Evolutionary conservation across 2,888 invertebrate species (phyloP).

Genomic region (Beris morrisii): DNA sequence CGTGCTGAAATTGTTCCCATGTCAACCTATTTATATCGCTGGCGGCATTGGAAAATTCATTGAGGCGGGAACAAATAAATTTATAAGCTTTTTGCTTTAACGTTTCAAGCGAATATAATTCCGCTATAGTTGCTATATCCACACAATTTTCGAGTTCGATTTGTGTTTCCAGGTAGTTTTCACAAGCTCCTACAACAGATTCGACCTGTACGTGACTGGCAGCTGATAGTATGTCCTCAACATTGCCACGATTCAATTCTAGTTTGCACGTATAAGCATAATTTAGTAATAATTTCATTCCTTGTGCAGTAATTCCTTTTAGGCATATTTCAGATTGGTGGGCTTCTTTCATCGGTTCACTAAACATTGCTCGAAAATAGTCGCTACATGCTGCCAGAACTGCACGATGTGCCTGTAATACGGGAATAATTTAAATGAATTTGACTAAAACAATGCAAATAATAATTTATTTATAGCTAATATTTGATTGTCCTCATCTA

Average conservation of each 20-base stretch:
- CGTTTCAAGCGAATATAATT: constrained; percentile 65
- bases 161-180: constrained; percentile 66
- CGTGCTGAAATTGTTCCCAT: constrained; percentile 63
- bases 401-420: constrained; percentile 65
- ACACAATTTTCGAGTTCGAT: constrained; percentile 71
- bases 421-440: not conserved
- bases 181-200: constrained; percentile 68
- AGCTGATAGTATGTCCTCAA: constrained; percentile 69
- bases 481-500: no score
- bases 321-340: constrained; percentile 65
- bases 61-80: constrained; percentile 66
- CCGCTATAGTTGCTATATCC: constrained; percentile 70
- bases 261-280: constrained; percentile 71
- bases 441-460: no score
- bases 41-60: constrained; percentile 61
- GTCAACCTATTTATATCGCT: constrained; percentile 64
- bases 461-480: no score
- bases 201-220: constrained; percentile 69
- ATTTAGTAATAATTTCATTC: constrained; percentile 66
- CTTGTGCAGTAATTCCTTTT: constrained; percentile 67
- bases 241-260: constrained; percentile 63
- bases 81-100: constrained; percentile 64
- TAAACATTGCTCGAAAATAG: constrained; percentile 77
- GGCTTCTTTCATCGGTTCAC: constrained; percentile 68
- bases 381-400: constrained; percentile 73